Percentiles rank a stretch among this genome's conserved stretches.
Evolutionary conservation across 37 sponge, comb jelly and placozoan species (phyloP).

Genomic region (Halichondria panicea): DNA sequence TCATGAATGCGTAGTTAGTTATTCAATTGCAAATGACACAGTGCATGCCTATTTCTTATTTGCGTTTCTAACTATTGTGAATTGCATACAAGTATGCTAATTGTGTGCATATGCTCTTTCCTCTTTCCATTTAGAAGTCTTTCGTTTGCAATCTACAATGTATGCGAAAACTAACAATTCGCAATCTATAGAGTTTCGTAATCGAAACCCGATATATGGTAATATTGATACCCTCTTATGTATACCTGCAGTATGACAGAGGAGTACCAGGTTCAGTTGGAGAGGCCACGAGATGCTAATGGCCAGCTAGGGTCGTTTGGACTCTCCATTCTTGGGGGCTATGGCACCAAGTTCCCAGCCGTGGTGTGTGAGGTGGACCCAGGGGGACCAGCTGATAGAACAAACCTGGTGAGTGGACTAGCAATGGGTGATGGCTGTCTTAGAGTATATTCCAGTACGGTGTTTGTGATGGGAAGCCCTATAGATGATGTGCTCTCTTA

Average conservation of each 20-base stretch:
- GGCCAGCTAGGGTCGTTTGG: constrained; percentile 67
- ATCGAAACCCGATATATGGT: too few species aligned
- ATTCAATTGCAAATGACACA: too few species aligned
- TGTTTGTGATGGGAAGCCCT: background rate
- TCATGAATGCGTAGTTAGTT: too few species aligned
- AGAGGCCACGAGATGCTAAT: constrained; percentile 7
- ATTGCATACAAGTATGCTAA: too few species aligned
- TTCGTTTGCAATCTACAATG: too few species aligned
- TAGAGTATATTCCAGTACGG: background rate
- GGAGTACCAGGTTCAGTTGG: constrained; percentile 34
- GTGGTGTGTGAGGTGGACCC: constrained; percentile 80
- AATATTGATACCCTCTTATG: too few species aligned
- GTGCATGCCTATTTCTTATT: too few species aligned
- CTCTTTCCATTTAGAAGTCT: too few species aligned
- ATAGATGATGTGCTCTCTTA: background rate
- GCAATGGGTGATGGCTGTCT: background rate
- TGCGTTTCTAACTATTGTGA: too few species aligned
- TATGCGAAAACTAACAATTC: too few species aligned
- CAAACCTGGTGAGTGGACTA: constrained; percentile 24
- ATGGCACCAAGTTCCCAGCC: constrained; percentile 77
- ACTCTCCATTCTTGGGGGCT: constrained; percentile 84
- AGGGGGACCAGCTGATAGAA: constrained; percentile 71
- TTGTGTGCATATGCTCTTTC: too few species aligned
- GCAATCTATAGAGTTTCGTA: too few species aligned
- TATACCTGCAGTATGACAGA: background rate